Evolutionary conservation across 2,113 vertebrate species (phyloP).

Genomic region (Chionis minor): DNA sequence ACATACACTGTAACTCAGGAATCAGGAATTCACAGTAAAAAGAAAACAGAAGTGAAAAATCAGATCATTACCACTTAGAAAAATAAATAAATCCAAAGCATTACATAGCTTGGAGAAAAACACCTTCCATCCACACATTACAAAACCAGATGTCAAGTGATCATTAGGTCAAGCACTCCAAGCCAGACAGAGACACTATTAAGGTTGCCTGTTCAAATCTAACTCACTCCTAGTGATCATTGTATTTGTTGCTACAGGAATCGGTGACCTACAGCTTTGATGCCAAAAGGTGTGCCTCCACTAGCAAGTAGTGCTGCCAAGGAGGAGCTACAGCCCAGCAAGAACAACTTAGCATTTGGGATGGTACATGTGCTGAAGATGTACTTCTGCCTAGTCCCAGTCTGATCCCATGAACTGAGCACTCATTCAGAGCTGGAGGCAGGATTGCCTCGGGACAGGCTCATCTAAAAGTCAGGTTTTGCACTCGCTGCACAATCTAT

Average conservation of each 20-base stretch:
- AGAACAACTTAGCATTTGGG: background rate
- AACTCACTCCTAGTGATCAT: background rate
- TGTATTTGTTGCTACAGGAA: fast-evolving
- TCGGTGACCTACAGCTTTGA: background rate
- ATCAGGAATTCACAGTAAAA: background rate
- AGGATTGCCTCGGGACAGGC: fast-evolving
- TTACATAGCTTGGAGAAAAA: background rate
- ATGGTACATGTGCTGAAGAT: fast-evolving
- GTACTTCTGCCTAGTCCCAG: background rate
- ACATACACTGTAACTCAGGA: background rate
- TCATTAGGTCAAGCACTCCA: background rate
- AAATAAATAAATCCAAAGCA: background rate
- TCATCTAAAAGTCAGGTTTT: background rate
- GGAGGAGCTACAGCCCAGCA: background rate
- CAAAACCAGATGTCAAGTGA: background rate
- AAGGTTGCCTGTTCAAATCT: background rate
- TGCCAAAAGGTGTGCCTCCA: background rate
- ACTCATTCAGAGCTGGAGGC: background rate
- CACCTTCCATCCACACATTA: background rate
- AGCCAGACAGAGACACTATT: background rate
- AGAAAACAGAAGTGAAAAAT: background rate
- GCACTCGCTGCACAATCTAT: background rate
- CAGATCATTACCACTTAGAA: background rate
- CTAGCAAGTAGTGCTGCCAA: background rate
- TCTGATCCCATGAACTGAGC: background rate